These are phyloP conservation scores for Pogonophryne albipinna DNA, from an alignment of 2,797 vertebrate species.

Conservation along the genomic window DNA sequence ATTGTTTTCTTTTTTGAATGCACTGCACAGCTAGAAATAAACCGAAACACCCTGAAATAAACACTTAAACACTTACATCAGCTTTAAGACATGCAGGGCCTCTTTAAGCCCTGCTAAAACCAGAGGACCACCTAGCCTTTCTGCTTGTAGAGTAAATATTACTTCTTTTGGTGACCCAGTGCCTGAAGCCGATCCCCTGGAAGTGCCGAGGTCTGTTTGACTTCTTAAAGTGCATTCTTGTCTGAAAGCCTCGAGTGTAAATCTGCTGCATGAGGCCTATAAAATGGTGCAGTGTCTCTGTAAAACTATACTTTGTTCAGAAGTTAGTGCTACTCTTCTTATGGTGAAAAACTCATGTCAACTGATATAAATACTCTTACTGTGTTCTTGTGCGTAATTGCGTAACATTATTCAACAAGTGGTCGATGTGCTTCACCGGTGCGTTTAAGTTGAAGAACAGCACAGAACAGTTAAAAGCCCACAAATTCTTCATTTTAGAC, in stretches of 20 bases:
- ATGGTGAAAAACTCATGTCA: constrained; percentile 58
- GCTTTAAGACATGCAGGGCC: constrained; percentile 70
- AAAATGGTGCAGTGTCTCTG: constrained; percentile 69
- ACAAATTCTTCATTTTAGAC: background rate
- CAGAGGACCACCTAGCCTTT: constrained; percentile 81
- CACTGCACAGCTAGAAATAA: constrained; percentile 56
- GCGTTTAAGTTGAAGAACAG: constrained; percentile 16
- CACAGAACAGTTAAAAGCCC: background rate
- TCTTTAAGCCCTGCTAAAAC: constrained; percentile 69
- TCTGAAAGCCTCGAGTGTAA: constrained; percentile 84
- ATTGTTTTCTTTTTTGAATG: constrained; percentile 32
- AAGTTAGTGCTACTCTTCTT: constrained; percentile 50
- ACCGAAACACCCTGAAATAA: constrained; percentile 73
- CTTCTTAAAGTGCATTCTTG: constrained; percentile 87
- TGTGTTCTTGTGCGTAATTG: constrained; percentile 42
- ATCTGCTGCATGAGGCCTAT: constrained; percentile 75
- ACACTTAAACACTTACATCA: constrained; percentile 78
- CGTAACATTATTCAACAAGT: constrained; percentile 40
- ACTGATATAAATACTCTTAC: constrained; percentile 54
- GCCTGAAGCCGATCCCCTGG: constrained; percentile 73
- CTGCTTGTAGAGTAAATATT: constrained; percentile 84
- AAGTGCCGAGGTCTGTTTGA: constrained; percentile 79
- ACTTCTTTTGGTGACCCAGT: constrained; percentile 86
- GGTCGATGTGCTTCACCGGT: constrained; percentile 10
- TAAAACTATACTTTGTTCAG: constrained; percentile 71